Percentiles rank a stretch among this genome's conserved stretches.
Evolutionary conservation across 1,140 invertebrate genomes (phyloP).

Genomic region (Probaryconus sp.): DNA sequence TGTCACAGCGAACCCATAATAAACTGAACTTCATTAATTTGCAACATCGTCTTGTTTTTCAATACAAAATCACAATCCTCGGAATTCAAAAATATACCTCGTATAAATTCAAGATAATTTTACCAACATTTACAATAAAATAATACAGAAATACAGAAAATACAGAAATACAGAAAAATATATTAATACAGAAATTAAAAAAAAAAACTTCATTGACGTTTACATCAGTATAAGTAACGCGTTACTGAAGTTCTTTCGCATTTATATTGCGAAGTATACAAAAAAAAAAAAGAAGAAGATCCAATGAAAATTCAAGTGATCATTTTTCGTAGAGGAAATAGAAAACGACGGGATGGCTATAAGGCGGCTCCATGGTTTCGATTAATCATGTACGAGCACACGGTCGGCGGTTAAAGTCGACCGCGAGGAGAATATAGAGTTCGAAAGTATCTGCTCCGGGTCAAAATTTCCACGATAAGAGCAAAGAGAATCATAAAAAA

Average conservation of each 20-base stretch:
- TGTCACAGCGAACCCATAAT: no score
- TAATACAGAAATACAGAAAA: no score
- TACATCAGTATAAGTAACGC: constrained; percentile 19
- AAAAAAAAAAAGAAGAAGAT: constrained; percentile 28
- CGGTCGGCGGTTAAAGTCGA: constrained; percentile 35
- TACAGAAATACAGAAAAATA: no score
- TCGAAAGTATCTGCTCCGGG: constrained; percentile 32
- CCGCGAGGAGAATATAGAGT: constrained; percentile 46
- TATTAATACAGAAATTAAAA: no score
- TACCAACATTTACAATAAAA: no score
- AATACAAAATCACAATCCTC: no score
- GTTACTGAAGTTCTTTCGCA: constrained; percentile 24
- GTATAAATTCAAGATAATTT: no score
- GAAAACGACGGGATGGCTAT: constrained; percentile 44
- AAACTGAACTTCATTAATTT: no score
- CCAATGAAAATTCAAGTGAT: constrained; percentile 58
- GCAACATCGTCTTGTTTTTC: no score
- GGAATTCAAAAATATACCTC: no score
- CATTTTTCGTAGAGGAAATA: constrained; percentile 53
- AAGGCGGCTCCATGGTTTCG: constrained; percentile 45
- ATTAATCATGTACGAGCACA: constrained; percentile 56
- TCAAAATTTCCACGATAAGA: constrained; percentile 38
- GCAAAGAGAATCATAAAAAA: constrained; percentile 15
- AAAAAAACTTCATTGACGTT: no score
- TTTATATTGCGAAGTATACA: constrained; percentile 38